phyloP scores from a whole-genome alignment of 2,113 vertebrate species.

The Pelmatolapia mariae region DNA sequence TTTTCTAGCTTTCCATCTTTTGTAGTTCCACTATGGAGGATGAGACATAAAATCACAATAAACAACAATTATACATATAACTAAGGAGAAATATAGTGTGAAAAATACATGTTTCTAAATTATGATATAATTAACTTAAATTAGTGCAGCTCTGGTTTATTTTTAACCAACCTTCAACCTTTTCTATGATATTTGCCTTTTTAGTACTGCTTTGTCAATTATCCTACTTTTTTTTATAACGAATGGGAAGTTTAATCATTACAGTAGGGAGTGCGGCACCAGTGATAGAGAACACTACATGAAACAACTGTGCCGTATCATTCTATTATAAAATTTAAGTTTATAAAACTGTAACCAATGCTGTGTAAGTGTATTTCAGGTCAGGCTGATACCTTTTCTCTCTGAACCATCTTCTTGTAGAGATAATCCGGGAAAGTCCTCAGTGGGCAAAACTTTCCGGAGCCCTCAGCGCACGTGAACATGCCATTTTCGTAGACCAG shows the following conservation, averaged over 20 bases:
- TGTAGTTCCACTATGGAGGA: background rate
- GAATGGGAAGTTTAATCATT: background rate
- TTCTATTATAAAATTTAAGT: accelerated
- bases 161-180: background rate
- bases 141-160: background rate
- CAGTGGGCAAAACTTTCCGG: conserved; percentile 90
- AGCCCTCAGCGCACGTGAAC: conserved; percentile 94
- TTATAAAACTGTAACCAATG: background rate
- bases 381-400: conserved; percentile 84
- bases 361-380: background rate
- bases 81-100: background rate
- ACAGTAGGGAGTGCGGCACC: background rate
- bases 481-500: conserved; percentile 94
- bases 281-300: background rate
- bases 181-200: background rate
- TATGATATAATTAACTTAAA: background rate
- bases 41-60: background rate
- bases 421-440: conserved; percentile 91
- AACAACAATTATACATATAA: background rate
- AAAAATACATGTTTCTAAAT: background rate
- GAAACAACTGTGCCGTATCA: background rate
- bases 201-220: background rate
- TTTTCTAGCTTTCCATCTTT: background rate
- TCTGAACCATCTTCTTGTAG: conserved; percentile 98
- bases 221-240: background rate